phyloP scores from a whole-genome alignment of 2,113 vertebrate species.

The Cinclus cinclus region DNA sequence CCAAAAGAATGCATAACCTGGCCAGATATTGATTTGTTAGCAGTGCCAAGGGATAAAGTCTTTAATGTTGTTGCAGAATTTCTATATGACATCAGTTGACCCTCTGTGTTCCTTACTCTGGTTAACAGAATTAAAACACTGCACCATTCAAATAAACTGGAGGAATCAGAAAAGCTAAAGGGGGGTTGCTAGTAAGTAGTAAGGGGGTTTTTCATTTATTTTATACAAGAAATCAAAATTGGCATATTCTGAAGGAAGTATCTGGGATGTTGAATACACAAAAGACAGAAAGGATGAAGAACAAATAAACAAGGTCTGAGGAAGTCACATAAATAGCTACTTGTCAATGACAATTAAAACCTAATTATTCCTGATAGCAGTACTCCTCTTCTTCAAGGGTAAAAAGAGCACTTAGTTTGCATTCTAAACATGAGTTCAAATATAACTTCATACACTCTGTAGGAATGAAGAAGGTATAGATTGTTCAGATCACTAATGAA shows the following conservation, averaged over 20 bases:
- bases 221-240: not conserved
- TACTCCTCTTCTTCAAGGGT: not conserved
- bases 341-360: conserved; percentile 24
- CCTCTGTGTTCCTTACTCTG: not conserved
- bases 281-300: not conserved
- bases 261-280: not conserved
- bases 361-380: conserved; percentile 1
- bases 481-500: not conserved
- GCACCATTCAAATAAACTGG: not conserved
- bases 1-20: not conserved
- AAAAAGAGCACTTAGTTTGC: not conserved
- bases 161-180: not conserved
- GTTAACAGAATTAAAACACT: conserved; percentile 17
- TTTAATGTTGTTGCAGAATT: not conserved
- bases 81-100: not conserved
- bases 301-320: not conserved
- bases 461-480: not conserved
- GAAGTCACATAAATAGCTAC: not conserved
- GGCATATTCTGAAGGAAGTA: not conserved
- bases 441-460: not conserved
- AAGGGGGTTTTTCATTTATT: not conserved
- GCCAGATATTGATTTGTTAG: not conserved
- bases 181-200: not conserved
- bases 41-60: not conserved
- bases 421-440: conserved; percentile 9